These are phyloP conservation scores for Salmo trutta DNA, from an alignment of 2,797 vertebrate genomes.

Conservation along the genomic window DNA sequence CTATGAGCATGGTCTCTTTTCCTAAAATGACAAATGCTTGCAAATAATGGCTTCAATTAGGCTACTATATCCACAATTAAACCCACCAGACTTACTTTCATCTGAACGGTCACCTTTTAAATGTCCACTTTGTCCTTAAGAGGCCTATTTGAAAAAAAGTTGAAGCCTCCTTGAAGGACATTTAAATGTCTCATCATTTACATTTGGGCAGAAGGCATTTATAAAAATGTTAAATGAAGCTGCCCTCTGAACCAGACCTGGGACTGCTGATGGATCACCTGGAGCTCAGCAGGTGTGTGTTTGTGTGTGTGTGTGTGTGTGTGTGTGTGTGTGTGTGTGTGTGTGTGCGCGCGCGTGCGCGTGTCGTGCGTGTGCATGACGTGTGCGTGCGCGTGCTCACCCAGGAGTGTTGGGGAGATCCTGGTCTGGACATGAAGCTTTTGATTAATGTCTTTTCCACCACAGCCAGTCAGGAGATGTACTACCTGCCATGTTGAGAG, in stretches of 20 bases:
- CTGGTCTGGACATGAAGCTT: conserved; percentile 45
- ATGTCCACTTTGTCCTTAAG: background rate
- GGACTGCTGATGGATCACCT: conserved; percentile 48
- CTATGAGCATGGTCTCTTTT: background rate
- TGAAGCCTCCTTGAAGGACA: conserved; percentile 1
- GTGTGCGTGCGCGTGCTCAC: background rate
- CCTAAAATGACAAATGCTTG: background rate
- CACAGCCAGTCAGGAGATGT: conserved; percentile 42
- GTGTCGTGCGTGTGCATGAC: background rate
- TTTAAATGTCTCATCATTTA: conserved; percentile 20
- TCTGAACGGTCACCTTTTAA: background rate
- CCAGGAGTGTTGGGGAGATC: conserved; percentile 29
- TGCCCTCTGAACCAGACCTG: conserved; percentile 40
- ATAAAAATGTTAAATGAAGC: conserved; percentile 52
- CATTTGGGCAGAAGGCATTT: conserved; percentile 40
- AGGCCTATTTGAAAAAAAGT: background rate
- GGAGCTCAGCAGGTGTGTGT: conserved; percentile 16
- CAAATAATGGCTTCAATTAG: background rate
- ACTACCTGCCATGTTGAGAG: conserved; percentile 43
- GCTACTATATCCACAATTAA: background rate
- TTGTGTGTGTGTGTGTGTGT: background rate
- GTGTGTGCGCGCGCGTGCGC: background rate
- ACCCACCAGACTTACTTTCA: background rate
- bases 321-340: background rate
- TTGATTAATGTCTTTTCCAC: conserved; percentile 54